Conservation (phyloP, 2,888 invertebrate species). For the Heliconius ethilla region DNA sequence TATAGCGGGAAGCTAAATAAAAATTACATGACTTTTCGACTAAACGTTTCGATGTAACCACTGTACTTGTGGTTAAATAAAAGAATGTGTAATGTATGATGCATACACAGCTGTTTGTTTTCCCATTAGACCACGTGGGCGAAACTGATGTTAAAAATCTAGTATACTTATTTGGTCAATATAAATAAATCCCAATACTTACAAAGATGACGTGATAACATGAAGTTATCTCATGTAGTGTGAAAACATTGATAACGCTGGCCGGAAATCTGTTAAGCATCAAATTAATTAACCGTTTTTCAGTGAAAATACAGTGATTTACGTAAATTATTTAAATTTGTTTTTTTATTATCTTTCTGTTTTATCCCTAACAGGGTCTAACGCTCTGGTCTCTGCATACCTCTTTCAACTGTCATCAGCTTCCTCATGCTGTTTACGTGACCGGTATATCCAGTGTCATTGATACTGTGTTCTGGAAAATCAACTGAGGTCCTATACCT, state of each 20-base stretch:
- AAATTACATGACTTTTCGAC: no score
- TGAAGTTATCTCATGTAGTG: background rate
- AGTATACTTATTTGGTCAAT: background rate
- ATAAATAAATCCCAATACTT: background rate
- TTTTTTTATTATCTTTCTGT: background rate
- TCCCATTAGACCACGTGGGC: background rate
- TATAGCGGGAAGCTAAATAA: background rate
- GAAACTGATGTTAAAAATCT: background rate
- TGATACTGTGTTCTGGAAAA: no score
- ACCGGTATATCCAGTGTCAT: no score
- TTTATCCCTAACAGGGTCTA: no score
- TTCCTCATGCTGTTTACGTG: no score
- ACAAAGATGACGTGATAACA: constrained; percentile 4
- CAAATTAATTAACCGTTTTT: background rate
- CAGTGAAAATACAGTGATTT: background rate
- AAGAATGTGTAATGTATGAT: background rate
- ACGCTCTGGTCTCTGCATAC: no score
- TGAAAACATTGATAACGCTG: background rate
- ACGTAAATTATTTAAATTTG: background rate
- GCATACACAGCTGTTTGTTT: background rate
- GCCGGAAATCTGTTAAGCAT: background rate
- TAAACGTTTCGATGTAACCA: background rate
- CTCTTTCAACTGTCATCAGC: no score
- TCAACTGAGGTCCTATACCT: no score
- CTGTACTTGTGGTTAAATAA: background rate